Evolutionary conservation across 35 echinoderm and acorn worm species (phyloP), one percentile per base, ranked within the genome.

Genomic region (Amphiura filiformis): DNA sequence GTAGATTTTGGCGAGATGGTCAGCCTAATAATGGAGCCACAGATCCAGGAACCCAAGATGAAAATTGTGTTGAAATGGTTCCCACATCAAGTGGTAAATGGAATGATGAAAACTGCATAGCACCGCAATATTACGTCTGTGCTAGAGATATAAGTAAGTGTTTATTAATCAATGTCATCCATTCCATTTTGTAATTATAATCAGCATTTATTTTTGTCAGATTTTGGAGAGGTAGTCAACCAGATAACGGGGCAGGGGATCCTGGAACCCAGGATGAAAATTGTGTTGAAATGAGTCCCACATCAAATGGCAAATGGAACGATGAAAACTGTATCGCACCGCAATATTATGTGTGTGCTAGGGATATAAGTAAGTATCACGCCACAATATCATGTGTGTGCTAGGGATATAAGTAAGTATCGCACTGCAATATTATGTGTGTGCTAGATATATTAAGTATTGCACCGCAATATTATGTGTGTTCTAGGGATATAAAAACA

Each of bases 61-160:
- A 70, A 70, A 70, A 70, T 30, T 70, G 61, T 70, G 61, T 70
- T 15, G 61, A 70, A 30, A 11, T 70, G 44, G 9, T 26, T 15
- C 61, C 61, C 15, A 2, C 15, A 30, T 2, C 1, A 13, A 30
- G 26, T 70, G 61, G 61, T 3, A 70, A 70, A 70, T 70, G 61
- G 61, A 70, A 70, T 70, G 61, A 70, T 70, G 61, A 70, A 30
- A 70, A 70, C 26, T 70, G 61, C 26, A 70, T 70, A 70, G 61
- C 61, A 70, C 61, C 61, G 15, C 61, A 70, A 30, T 70, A 70
- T 70, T 70, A 70, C 26, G 11, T 70, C 61, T 70, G 61, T 70
- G 61, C 61, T 30, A 70, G 61, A n/a, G 61, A 70, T 70, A 70
- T 70, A 70, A 70, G 61, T 70, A 70, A 70, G 61, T 70, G 7